These are phyloP conservation scores for Eilema caniola DNA, from an alignment of 2,888 invertebrate species.

Conservation along the genomic window DNA sequence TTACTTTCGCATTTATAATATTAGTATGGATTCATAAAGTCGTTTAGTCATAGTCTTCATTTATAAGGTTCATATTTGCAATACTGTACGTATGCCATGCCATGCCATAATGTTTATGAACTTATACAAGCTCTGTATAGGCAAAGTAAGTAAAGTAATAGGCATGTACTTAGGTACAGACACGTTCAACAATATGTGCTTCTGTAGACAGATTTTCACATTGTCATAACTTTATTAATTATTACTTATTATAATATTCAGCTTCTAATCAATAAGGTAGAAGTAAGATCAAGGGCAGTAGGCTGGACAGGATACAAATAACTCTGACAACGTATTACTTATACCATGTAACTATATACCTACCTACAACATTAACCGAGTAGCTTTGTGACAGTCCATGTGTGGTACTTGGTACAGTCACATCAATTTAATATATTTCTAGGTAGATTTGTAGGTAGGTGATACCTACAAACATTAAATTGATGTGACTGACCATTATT, in stretches of 20 bases:
- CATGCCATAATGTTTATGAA: slow-evolving; percentile 5
- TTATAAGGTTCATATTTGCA: slow-evolving; percentile 15
- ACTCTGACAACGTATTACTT: too few species aligned
- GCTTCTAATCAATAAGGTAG: too few species aligned
- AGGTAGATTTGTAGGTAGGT: too few species aligned
- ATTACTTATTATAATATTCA: too few species aligned
- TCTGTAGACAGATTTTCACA: neutral
- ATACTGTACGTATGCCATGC: neutral
- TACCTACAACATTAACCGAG: too few species aligned
- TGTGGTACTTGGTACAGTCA: too few species aligned
- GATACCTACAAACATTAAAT: neutral
- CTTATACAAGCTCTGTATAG: slow-evolving; percentile 13
- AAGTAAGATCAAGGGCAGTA: too few species aligned
- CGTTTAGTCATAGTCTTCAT: neutral
- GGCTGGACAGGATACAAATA: neutral
- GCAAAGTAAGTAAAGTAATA: neutral
- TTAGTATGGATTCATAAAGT: neutral
- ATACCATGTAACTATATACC: too few species aligned
- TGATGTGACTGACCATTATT: slow-evolving; percentile 11
- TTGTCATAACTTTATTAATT: neutral
- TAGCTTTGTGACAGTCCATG: too few species aligned
- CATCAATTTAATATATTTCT: too few species aligned
- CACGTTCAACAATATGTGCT: neutral
- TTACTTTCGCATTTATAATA: too few species aligned
- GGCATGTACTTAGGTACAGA: neutral